A percentile compares a stretch with the other conserved stretches of the same genome.
These are phyloP conservation scores for Tapirus terrestris DNA, from an alignment of 2,113 vertebrate species.

Conservation along the genomic window DNA sequence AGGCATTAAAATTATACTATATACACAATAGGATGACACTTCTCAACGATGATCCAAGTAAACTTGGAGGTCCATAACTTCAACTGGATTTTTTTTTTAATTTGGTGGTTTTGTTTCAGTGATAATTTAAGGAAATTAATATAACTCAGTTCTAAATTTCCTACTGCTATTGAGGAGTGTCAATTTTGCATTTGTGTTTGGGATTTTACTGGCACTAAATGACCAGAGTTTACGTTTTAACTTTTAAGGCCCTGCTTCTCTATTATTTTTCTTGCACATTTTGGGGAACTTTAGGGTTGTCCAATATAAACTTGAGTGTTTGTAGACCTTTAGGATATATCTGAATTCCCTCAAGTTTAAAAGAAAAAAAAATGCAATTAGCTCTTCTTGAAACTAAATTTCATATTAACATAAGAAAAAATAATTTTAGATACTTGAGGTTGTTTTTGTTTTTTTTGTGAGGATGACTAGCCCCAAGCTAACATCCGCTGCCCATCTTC, in stretches of 20 bases:
- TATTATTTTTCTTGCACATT: background rate
- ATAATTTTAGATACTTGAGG: background rate
- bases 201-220: background rate
- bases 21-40: rapidly evolving
- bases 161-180: background rate
- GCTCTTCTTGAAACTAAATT: background rate
- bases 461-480: too few relatives aligned
- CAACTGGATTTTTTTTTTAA: background rate
- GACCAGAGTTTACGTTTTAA: background rate
- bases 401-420: background rate
- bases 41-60: background rate
- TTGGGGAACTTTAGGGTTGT: background rate
- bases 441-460: background rate
- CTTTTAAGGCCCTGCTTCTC: background rate
- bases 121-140: background rate
- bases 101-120: background rate
- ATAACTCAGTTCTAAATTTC: background rate
- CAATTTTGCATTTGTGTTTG: background rate
- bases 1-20: background rate
- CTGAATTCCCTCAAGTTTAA: background rate
- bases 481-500: too few relatives aligned
- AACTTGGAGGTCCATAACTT: background rate
- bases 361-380: background rate
- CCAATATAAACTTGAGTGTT: background rate
- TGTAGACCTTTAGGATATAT: background rate